phyloP scores from a whole-genome alignment of 2,888 invertebrate genomes.

The Cremastobaeus sp. region DNA sequence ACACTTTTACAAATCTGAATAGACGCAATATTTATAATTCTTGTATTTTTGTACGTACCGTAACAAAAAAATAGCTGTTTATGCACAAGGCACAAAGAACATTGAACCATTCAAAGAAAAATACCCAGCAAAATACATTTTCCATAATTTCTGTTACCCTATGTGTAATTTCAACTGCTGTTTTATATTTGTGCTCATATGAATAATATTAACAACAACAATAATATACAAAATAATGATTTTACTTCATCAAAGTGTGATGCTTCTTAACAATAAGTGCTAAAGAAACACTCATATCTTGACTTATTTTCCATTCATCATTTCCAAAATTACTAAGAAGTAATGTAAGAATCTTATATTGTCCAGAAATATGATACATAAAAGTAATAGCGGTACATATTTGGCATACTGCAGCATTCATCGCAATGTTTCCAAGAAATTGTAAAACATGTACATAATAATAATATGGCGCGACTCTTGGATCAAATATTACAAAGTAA shows the following conservation, averaged over 20 bases:
- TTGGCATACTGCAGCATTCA: not conserved
- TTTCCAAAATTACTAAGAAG: not conserved
- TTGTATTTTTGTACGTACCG: too few relatives aligned
- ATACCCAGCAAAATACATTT: too few relatives aligned
- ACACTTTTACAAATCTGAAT: too few relatives aligned
- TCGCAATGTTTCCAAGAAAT: not conserved
- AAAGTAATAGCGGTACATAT: not conserved
- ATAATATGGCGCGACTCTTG: not conserved
- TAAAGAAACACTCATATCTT: not conserved
- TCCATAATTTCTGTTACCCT: too few relatives aligned
- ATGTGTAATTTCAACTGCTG: too few relatives aligned
- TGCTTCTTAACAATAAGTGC: not conserved
- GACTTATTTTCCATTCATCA: not conserved
- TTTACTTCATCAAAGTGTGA: conserved; percentile 1
- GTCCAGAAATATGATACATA: not conserved
- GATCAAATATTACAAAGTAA: not conserved
- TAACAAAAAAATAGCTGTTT: too few relatives aligned
- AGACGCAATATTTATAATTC: too few relatives aligned
- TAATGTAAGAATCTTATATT: not conserved
- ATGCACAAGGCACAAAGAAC: too few relatives aligned
- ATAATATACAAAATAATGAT: too few relatives aligned
- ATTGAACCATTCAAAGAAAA: too few relatives aligned
- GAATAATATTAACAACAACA: too few relatives aligned
- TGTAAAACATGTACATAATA: not conserved
- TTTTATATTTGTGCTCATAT: too few relatives aligned